phyloP scores from a whole-genome alignment of 2,888 invertebrate genomes.

The Rutpela maculata region DNA sequence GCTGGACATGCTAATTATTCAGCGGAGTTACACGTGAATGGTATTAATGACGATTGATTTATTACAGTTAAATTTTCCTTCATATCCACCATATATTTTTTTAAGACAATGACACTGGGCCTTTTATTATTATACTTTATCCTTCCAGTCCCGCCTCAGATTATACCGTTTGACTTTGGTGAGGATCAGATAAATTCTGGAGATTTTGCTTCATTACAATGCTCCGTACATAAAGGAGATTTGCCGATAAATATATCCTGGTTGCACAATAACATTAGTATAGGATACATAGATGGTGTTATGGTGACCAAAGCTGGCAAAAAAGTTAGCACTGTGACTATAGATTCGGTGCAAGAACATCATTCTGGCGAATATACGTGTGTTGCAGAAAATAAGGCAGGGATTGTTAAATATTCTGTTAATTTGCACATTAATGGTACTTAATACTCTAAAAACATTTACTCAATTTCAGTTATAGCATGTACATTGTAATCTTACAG shows the following conservation, averaged over 20 bases:
- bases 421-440: constrained; percentile 76
- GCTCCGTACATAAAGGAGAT: constrained; percentile 85
- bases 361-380: constrained; percentile 88
- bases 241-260: constrained; percentile 84
- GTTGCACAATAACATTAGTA: constrained; percentile 82
- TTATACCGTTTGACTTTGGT: constrained; percentile 70
- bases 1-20: constrained; percentile 77
- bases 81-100: neutral
- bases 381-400: constrained; percentile 79
- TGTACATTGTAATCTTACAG: constrained; percentile 21
- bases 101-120: constrained; percentile 14
- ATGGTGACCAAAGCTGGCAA: constrained; percentile 75
- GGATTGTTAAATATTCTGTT: constrained; percentile 75
- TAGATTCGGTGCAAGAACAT: constrained; percentile 82
- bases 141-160: constrained; percentile 21
- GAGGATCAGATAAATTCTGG: constrained; percentile 81
- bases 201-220: constrained; percentile 81
- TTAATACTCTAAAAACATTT: constrained; percentile 27
- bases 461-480: constrained; percentile 17
- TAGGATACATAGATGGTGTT: constrained; percentile 66
- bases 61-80: neutral
- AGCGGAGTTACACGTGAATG: constrained; percentile 81
- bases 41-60: constrained; percentile 63
- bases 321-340: constrained; percentile 78
- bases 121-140: constrained; percentile 10